Evolutionary conservation across 2,888 invertebrate genomes (phyloP).

Genomic region (Drosophila fulvimacula): DNA sequence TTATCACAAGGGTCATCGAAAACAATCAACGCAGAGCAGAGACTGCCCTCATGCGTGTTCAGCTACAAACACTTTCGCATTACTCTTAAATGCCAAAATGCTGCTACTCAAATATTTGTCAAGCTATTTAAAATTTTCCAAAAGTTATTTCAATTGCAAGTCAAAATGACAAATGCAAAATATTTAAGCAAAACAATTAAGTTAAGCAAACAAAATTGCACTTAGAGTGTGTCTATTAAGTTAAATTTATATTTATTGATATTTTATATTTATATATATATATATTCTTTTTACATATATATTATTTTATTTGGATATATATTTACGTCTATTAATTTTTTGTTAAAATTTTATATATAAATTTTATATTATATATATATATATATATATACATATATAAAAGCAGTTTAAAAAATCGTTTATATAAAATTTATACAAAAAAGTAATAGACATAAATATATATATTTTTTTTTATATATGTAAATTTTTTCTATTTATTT

Average conservation of each 20-base stretch:
- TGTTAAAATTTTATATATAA: too few species aligned
- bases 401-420: too few species aligned
- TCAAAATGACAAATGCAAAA: background rate
- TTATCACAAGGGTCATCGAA: slow-evolving; percentile 58
- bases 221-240: background rate
- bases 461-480: background rate
- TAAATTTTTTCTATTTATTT: background rate
- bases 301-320: background rate
- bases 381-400: too few species aligned
- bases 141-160: background rate
- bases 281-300: too few species aligned
- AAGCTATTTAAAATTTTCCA: background rate
- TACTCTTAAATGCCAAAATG: slow-evolving; percentile 12
- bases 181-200: background rate
- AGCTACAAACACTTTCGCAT: slow-evolving; percentile 27
- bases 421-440: too few species aligned
- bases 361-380: background rate
- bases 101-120: slow-evolving; percentile 10
- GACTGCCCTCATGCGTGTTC: background rate
- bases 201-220: background rate
- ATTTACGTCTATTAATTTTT: too few species aligned
- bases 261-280: too few species aligned
- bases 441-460: too few species aligned
- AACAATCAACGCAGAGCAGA: slow-evolving; percentile 22
- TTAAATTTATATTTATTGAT: background rate